Percentiles rank a stretch among this genome's conserved stretches.
phyloP scores from a whole-genome alignment of 2,113 vertebrate genomes.

The Leptocoma aspasia region DNA sequence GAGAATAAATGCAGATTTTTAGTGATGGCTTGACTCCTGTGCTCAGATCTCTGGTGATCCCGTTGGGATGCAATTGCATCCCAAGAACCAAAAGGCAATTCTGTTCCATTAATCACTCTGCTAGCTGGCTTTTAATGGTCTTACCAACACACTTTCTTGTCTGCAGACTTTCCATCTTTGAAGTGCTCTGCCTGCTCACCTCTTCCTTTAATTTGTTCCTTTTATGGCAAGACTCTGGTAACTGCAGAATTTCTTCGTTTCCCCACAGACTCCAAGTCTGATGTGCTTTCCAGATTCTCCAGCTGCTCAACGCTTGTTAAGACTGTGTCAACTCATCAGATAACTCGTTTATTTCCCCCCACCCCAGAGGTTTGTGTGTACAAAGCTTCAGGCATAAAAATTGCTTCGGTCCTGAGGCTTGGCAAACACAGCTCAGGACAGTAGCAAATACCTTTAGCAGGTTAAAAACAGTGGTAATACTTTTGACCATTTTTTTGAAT shows the following conservation, averaged over 20 bases:
- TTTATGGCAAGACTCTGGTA: neutral
- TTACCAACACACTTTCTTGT: neutral
- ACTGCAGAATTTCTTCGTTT: constrained; percentile 3
- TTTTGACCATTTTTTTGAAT: neutral
- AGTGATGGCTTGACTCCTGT: neutral
- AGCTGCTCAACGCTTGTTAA: neutral
- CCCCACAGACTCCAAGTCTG: neutral
- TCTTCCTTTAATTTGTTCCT: neutral
- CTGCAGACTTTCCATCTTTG: neutral
- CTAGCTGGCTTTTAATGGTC: neutral
- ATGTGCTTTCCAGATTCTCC: neutral
- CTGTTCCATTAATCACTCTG: neutral
- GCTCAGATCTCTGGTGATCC: neutral
- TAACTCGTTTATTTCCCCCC: neutral
- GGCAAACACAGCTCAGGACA: neutral
- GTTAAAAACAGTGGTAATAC: neutral
- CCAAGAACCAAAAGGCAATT: neutral
- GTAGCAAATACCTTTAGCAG: neutral
- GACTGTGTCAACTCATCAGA: neutral
- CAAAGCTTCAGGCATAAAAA: neutral
- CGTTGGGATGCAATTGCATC: neutral
- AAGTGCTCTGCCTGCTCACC: neutral
- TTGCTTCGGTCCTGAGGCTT: neutral
- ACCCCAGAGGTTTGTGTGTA: neutral
- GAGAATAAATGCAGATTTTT: neutral